Evolutionary conservation across 2,113 vertebrate genomes (phyloP), one percentile per base, ranked within the genome.

Genomic region (Onychorhynchus coronatus): DNA sequence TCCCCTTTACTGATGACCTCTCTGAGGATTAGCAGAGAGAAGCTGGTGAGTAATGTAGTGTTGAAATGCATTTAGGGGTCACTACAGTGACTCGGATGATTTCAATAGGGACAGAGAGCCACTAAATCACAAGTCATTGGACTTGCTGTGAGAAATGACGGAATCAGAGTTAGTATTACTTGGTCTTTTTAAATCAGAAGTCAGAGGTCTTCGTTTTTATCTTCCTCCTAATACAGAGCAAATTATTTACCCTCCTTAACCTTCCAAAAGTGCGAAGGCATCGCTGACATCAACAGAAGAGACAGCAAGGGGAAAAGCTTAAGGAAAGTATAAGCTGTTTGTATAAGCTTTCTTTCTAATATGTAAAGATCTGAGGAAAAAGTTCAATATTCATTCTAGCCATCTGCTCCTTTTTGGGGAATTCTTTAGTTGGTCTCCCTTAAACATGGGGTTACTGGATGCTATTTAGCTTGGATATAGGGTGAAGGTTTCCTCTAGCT

Each of bases 11-110:
- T 77, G 90, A 78, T 1, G 35, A 82, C 55, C 79, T 94, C 88
- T 81, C 78, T 83, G 88, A 91, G 76, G 72, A 86, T 78, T 79
- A 93, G 75, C 66, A 89, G 62, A 94, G 93, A 71, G 33, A 65
- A 82, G 61, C 84, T 47, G 61, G 50, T 82, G 88, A 94, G 75
- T 74, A 81, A 66, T 6, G 59, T 78, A 82, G 88, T 42, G 56
- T 14, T 75, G 76, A 82, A 88, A 91, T 1, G 1, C 17, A 31
- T 83, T 89, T 75, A 44, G n/a, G 72, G 56, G 35, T 66, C 56
- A 5, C 52, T 46, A 52, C 30, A 56, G 41, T 39, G 47, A 55
- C 71, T 82, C 28, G 9, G 1, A 41, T 81, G 25, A 73, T 74
- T 61, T 70, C 55, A 44, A 21, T 5, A 75, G 75, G 62, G 50